Percentiles rank a stretch among this genome's conserved stretches.
phyloP scores from a whole-genome alignment of 2,888 invertebrate species.

The Hoplodrina ambigua region DNA sequence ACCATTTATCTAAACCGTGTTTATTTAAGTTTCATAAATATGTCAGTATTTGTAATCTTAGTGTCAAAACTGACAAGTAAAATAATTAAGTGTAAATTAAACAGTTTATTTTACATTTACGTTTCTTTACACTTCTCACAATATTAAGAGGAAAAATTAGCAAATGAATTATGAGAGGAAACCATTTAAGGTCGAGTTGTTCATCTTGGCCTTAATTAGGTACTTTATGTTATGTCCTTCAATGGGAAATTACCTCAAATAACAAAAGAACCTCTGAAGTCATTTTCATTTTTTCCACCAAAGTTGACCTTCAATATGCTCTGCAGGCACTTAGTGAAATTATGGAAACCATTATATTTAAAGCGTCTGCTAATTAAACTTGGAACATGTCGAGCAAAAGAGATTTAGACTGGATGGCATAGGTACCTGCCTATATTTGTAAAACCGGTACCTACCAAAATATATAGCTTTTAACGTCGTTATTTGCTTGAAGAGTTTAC shows the following conservation, averaged over 20 bases:
- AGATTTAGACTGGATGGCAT: background rate
- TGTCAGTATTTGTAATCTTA: slow-evolving; percentile 5
- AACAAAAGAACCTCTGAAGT: background rate
- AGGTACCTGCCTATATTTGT: too few relatives aligned
- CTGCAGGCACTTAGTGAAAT: background rate
- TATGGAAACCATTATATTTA: too few relatives aligned
- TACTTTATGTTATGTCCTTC: slow-evolving; percentile 2
- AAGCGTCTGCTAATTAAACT: too few relatives aligned
- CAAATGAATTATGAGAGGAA: slow-evolving; percentile 25
- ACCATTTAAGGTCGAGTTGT: slow-evolving; percentile 15
- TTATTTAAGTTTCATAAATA: slow-evolving; percentile 11
- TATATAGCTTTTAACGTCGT: background rate
- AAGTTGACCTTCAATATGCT: background rate
- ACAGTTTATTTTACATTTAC: slow-evolving; percentile 17
- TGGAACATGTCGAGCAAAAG: too few relatives aligned
- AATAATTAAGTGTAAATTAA: slow-evolving; percentile 25
- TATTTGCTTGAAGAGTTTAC: background rate
- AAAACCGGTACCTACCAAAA: background rate
- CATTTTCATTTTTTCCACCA: background rate
- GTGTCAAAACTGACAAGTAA: slow-evolving; percentile 18
- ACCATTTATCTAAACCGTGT: background rate
- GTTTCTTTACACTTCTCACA: slow-evolving; percentile 3
- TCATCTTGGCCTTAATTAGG: slow-evolving; percentile 26
- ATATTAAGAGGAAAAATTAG: slow-evolving; percentile 25
- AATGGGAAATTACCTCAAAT: background rate